Conservation (phyloP, 1,140 invertebrate genomes). For the Zaprionus ornatus region DNA sequence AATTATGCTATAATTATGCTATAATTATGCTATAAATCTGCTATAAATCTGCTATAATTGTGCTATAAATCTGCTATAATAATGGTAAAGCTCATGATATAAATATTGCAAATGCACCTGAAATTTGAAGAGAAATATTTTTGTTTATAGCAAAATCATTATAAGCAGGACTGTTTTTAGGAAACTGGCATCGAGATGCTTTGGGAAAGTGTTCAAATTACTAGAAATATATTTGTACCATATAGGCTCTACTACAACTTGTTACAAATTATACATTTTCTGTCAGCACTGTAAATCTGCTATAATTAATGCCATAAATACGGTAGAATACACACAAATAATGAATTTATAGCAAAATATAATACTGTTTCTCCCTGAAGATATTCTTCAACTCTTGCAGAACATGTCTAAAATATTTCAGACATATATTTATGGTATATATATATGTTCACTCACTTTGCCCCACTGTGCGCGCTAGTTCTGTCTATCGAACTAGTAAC, state of each 20-base stretch:
- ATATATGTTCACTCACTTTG: no score
- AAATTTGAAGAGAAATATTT: background rate
- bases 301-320: background rate
- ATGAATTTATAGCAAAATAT: no score
- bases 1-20: background rate
- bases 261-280: no score
- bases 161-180: no score
- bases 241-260: no score
- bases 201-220: background rate
- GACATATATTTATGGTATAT: no score
- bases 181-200: no score
- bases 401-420: no score
- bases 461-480: constrained; percentile 36
- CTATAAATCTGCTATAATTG: background rate
- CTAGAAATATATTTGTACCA: background rate
- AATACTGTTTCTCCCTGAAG: no score
- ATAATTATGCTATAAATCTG: background rate
- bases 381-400: no score
- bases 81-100: background rate
- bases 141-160: no score
- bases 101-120: background rate
- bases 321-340: background rate
- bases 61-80: background rate
- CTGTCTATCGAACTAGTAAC: constrained; percentile 26
- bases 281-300: background rate